Evolutionary conservation across 2,888 invertebrate genomes (phyloP).

Genomic region (Liposcelis brunnea): DNA sequence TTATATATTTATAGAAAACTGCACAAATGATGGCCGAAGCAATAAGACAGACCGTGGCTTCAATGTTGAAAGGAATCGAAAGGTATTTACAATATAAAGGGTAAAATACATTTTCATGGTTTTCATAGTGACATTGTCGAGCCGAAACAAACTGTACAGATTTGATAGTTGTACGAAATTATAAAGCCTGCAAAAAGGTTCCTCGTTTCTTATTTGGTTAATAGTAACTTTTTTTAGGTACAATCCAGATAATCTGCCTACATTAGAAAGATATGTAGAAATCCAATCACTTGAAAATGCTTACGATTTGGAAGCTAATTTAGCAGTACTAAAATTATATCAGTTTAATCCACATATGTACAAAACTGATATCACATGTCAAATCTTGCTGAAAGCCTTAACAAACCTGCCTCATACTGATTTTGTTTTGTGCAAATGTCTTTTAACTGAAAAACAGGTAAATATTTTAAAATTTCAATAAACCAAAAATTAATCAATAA

Average conservation of each 20-base stretch:
- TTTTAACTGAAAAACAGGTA: constrained; percentile 62
- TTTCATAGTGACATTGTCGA: no score
- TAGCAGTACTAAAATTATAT: constrained; percentile 90
- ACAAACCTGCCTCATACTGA: constrained; percentile 97
- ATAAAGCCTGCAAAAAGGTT: no score
- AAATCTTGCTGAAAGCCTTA: constrained; percentile 84
- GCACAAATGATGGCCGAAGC: constrained; percentile 48
- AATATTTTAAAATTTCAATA: constrained; percentile 16
- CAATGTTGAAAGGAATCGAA: constrained; percentile 81
- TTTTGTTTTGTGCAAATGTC: constrained; percentile 93
- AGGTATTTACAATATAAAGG: constrained; percentile 37
- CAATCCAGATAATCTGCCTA: constrained; percentile 86
- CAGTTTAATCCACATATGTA: constrained; percentile 86
- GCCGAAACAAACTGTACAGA: no score
- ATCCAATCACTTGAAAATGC: constrained; percentile 84
- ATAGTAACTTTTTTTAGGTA: constrained; percentile 72
- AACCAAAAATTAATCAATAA: no score
- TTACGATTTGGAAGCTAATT: constrained; percentile 92
- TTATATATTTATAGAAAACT: no score
- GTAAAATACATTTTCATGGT: no score
- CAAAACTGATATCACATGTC: constrained; percentile 66
- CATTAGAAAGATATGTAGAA: constrained; percentile 82
- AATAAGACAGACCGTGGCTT: constrained; percentile 71
- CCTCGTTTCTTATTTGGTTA: no score
- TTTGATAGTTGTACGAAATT: no score